Base-by-base conservation (phyloP, 2,888 invertebrate species). In the Aspidiotus destructor region DNA sequence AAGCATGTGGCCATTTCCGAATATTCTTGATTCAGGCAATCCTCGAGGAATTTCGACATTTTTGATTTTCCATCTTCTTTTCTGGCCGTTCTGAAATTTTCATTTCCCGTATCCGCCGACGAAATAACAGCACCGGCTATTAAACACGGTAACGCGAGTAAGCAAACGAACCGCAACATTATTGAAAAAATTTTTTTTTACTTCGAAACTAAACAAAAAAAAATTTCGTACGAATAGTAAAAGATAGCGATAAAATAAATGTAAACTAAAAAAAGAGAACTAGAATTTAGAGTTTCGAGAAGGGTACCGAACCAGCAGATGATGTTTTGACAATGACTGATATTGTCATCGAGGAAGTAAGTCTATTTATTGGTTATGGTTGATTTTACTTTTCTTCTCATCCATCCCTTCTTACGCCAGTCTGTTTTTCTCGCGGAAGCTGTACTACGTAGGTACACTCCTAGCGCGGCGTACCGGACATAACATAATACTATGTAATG, bases 1-100 rank as follows among this genome's bases (percentile, higher is more conserved):
- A 83, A 75, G 76, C 85, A 85, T 28, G 70, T 69, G 61, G 71
- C 71, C 63, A 72, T 70, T 40, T 70, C 69, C 10, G 67, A 58
- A 52, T 67, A 67, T 13, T 67, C 67, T 16, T 67, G 67, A n/a
- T 60, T 40, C 62, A 69, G 48, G 64, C 73, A 73, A 40, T 74
- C 73, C 9, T 73, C 73, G 40, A 74, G 63, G 48, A 73, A 70
- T 61, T 73, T 72, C 57, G 72, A 70, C 42, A 70, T 10, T 6
- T 67, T 70, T 70, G 67, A 71, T 65, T 69, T 68, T 17, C 62
- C 62, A 40, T 53, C 40, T 69, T 69, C 69, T 55, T 69, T 62
- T 42, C 62, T 60, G 41, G 54, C 62, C n/a, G 62, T 53, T 15
- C 62, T 9, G 57, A 57, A 57, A 55, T 44, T 62, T 54, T 69